These are phyloP conservation scores for Liodrosophila aerea DNA, from an alignment of 2,888 invertebrate genomes.

Conservation along the genomic window DNA sequence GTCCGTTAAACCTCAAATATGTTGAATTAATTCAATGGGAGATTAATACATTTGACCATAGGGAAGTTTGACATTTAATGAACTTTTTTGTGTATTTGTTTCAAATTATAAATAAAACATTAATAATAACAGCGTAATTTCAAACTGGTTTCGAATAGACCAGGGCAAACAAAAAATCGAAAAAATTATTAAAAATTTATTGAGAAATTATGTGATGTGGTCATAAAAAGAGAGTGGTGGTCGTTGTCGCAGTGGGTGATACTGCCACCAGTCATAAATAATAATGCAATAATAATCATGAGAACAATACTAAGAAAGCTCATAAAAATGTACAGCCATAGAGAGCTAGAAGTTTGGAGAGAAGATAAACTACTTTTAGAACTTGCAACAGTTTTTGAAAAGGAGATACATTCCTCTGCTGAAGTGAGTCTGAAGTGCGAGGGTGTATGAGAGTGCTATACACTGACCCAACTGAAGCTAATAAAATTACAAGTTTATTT, in stretches of 20 bases:
- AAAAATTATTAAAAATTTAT: slow-evolving; percentile 55
- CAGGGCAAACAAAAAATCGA: slow-evolving; percentile 11
- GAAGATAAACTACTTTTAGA: slow-evolving; percentile 40
- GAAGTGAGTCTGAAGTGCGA: too few species aligned
- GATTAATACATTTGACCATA: too few species aligned
- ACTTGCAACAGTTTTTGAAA: slow-evolving; percentile 45
- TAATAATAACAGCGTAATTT: slow-evolving; percentile 32
- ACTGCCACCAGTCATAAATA: slow-evolving; percentile 53
- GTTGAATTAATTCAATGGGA: too few species aligned
- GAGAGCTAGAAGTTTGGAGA: background rate
- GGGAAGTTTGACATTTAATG: slow-evolving; percentile 59
- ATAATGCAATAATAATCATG: slow-evolving; percentile 55
- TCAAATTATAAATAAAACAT: slow-evolving; percentile 36
- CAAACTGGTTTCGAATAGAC: slow-evolving; percentile 43
- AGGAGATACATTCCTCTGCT: too few species aligned
- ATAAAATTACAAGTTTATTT: slow-evolving; percentile 42
- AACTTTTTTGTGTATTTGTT: slow-evolving; percentile 35
- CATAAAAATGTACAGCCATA: slow-evolving; percentile 24
- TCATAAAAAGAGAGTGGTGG: slow-evolving; percentile 43
- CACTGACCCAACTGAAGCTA: slow-evolving; percentile 14
- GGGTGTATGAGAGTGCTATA: too few species aligned
- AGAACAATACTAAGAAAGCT: slow-evolving; percentile 23
- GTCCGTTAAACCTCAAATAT: background rate
- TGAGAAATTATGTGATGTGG: slow-evolving; percentile 63
- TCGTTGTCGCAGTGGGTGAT: slow-evolving; percentile 3